Percentiles rank a stretch among this genome's conserved stretches.
These are phyloP conservation scores for Tachypleus tridentatus DNA, from an alignment of 1,140 invertebrate species.

Conservation along the genomic window DNA sequence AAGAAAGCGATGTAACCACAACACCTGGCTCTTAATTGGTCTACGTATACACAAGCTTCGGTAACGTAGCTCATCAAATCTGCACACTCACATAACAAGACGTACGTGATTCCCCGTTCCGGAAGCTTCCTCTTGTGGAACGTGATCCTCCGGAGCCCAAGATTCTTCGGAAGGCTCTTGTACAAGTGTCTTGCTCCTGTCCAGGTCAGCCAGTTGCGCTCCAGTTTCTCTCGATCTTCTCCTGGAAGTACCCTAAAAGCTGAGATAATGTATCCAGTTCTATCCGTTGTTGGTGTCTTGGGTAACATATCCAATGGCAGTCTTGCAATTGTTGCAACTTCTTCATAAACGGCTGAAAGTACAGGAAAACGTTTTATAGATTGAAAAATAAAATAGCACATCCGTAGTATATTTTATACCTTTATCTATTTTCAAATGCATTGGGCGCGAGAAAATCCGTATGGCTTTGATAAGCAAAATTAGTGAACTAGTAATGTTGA, in stretches of 20 bases:
- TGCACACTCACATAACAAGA: constrained; percentile 77
- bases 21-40: constrained; percentile 65
- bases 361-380: too few relatives aligned
- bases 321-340: constrained; percentile 70
- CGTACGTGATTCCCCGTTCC: constrained; percentile 40
- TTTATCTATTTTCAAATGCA: too few relatives aligned
- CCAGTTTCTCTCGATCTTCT: constrained; percentile 75
- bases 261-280: constrained; percentile 69
- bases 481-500: too few relatives aligned
- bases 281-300: constrained; percentile 41
- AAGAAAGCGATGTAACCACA: constrained; percentile 82
- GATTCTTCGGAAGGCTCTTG: constrained; percentile 67
- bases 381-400: too few relatives aligned
- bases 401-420: too few relatives aligned
- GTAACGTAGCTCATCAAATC: constrained; percentile 65
- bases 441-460: too few relatives aligned
- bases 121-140: constrained; percentile 51
- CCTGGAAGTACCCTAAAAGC: constrained; percentile 88
- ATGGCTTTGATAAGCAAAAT: too few relatives aligned
- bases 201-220: constrained; percentile 86
- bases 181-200: constrained; percentile 69
- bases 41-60: constrained; percentile 67
- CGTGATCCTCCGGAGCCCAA: constrained; percentile 69
- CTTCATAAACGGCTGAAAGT: constrained; percentile 22
- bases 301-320: constrained; percentile 49